Evolutionary conservation across 2,113 vertebrate genomes (phyloP).

Genomic region (Panurus biarmicus): DNA sequence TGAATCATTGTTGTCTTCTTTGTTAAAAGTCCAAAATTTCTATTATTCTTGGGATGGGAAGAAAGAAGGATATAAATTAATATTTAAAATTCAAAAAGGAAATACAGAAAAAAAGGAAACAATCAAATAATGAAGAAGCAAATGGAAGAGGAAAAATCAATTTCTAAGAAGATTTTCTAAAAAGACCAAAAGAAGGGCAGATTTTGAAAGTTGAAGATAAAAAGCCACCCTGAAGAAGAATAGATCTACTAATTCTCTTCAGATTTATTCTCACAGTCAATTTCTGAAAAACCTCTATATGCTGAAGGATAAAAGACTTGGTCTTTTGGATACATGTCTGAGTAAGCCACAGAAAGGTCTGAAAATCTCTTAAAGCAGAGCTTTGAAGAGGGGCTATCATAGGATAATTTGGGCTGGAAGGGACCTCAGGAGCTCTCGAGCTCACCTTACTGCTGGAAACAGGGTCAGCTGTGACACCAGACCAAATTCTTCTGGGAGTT

Average conservation of each 20-base stretch:
- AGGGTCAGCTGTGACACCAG: not conserved
- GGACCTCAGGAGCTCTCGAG: not conserved
- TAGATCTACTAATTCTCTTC: not conserved
- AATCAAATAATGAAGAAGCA: not conserved
- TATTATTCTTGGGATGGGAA: not conserved
- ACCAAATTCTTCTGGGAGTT: not conserved
- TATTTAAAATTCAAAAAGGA: not conserved
- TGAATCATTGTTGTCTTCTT: not conserved
- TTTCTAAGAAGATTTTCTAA: not conserved
- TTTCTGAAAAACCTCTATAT: not conserved
- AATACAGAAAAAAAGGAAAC: not conserved
- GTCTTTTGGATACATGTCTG: not conserved
- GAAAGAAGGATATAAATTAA: not conserved
- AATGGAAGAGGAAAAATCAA: not conserved
- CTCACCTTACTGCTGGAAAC: not conserved
- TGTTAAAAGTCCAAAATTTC: not conserved
- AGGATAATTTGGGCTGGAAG: not conserved
- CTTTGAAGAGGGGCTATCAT: not conserved
- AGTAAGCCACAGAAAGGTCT: not conserved
- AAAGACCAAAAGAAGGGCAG: not conserved
- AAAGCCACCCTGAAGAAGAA: not conserved
- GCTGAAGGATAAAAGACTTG: not conserved
- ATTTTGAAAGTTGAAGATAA: not conserved
- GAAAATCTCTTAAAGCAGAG: not conserved
- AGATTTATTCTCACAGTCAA: not conserved